Conservation (phyloP, 2,888 invertebrate genomes). For the Plutella xylostella region DNA sequence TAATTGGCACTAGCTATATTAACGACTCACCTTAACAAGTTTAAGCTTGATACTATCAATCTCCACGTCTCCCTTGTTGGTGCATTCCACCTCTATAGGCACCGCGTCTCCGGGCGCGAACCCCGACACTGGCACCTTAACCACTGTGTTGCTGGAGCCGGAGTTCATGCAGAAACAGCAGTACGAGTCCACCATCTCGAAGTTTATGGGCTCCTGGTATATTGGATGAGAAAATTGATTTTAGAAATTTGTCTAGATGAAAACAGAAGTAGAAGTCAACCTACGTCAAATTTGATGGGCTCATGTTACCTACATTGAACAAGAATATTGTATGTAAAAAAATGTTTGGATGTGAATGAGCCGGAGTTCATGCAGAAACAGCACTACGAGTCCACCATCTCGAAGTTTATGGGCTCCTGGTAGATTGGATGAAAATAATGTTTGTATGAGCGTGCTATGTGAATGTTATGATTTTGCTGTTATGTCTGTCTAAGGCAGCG, state of each 20-base stretch:
- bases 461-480: too few species aligned
- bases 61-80: slow-evolving; percentile 75
- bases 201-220: slow-evolving; percentile 71
- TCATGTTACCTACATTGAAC: too few species aligned
- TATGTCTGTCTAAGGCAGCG: too few species aligned
- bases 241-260: background rate
- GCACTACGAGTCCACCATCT: slow-evolving; percentile 76
- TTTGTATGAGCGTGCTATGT: too few species aligned
- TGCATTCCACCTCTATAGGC: slow-evolving; percentile 74
- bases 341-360: too few species aligned
- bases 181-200: slow-evolving; percentile 74
- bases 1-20: too few species aligned
- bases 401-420: slow-evolving; percentile 73
- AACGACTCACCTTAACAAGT: background rate
- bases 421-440: slow-evolving; percentile 2
- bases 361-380: slow-evolving; percentile 51
- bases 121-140: slow-evolving; percentile 73
- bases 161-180: slow-evolving; percentile 64
- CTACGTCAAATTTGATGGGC: too few species aligned
- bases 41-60: slow-evolving; percentile 39
- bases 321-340: too few species aligned
- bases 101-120: slow-evolving; percentile 79
- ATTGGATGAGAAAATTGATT: slow-evolving; percentile 1
- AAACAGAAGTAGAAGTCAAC: too few species aligned
- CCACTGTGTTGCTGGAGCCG: slow-evolving; percentile 32